A percentile compares a stretch with the other conserved stretches of the same genome.
Evolutionary conservation across 2,888 invertebrate species (phyloP).

Genomic region (Drepanosiphum platanoidis): DNA sequence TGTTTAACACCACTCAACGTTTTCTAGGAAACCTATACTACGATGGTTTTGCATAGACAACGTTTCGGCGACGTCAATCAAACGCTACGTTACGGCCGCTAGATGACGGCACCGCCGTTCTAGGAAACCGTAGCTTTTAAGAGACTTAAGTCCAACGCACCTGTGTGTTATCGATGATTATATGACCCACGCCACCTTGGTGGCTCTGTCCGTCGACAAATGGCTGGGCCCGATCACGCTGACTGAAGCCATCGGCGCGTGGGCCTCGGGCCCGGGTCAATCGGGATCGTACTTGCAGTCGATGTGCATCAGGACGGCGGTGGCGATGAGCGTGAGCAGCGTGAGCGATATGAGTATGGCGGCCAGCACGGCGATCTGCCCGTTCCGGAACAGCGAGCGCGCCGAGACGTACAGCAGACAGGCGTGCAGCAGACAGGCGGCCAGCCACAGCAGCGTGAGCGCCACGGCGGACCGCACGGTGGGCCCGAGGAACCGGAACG

Average conservation of each 20-base stretch:
- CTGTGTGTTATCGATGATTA: constrained; percentile 66
- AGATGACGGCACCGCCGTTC: too few species aligned
- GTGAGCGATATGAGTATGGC: constrained; percentile 64
- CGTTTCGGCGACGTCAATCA: too few species aligned
- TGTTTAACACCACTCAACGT: too few species aligned
- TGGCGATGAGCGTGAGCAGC: constrained; percentile 64
- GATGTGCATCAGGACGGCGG: constrained; percentile 64
- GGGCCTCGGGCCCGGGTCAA: constrained; percentile 66
- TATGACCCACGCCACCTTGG: constrained; percentile 73
- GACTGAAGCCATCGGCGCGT: constrained; percentile 67
- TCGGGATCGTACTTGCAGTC: constrained; percentile 66
- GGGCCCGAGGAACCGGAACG: constrained; percentile 65
- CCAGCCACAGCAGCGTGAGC: constrained; percentile 64
- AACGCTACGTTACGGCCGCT: too few species aligned
- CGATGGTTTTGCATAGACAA: too few species aligned
- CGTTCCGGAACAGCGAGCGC: constrained; percentile 64
- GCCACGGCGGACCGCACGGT: constrained; percentile 64
- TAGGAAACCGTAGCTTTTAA: too few species aligned
- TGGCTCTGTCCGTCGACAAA: constrained; percentile 68
- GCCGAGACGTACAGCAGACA: constrained; percentile 64
- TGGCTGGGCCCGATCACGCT: constrained; percentile 63
- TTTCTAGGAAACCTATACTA: too few species aligned
- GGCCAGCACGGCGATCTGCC: constrained; percentile 65
- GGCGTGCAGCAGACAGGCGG: constrained; percentile 64
- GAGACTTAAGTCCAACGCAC: too few species aligned